phyloP scores from a whole-genome alignment of 2,113 vertebrate species.

The Proterorhinus semilunaris region DNA sequence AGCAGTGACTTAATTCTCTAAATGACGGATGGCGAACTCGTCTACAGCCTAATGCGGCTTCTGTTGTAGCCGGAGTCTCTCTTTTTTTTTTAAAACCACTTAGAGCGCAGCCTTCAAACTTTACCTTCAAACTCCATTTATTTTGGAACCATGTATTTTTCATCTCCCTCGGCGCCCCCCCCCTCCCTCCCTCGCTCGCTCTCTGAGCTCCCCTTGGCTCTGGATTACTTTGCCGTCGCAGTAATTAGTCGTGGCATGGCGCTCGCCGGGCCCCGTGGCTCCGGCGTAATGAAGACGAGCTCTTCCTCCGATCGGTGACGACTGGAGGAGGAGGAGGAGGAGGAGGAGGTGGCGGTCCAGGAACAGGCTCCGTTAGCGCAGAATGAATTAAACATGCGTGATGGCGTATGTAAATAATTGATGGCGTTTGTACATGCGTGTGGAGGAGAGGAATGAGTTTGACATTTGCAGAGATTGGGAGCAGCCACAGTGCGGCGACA shows the following conservation, averaged over 20 bases:
- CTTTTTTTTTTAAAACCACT: too few relatives aligned
- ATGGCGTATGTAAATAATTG: background rate
- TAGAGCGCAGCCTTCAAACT: too few relatives aligned
- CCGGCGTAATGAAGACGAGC: slow-evolving; percentile 70
- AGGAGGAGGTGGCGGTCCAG: background rate
- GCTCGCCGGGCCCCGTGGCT: slow-evolving; percentile 67
- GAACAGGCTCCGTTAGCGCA: background rate
- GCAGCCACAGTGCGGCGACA: background rate
- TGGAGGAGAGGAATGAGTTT: background rate
- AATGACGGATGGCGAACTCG: too few relatives aligned
- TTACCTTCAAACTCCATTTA: too few relatives aligned
- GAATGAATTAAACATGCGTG: background rate
- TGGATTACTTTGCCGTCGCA: slow-evolving; percentile 48
- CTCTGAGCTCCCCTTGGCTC: slow-evolving; percentile 39
- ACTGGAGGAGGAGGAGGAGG: slow-evolving; percentile 20
- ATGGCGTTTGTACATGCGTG: background rate
- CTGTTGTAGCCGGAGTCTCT: too few relatives aligned
- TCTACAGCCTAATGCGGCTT: too few relatives aligned
- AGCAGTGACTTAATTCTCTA: too few relatives aligned
- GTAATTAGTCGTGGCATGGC: slow-evolving; percentile 75
- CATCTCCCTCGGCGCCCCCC: slow-evolving; percentile 5
- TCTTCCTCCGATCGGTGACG: slow-evolving; percentile 58
- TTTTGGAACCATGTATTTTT: background rate
- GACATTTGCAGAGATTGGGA: slow-evolving; percentile 10
- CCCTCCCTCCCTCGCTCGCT: background rate